These are phyloP conservation scores for Oceanites oceanicus DNA, from an alignment of 2,113 vertebrate genomes.

Conservation along the genomic window DNA sequence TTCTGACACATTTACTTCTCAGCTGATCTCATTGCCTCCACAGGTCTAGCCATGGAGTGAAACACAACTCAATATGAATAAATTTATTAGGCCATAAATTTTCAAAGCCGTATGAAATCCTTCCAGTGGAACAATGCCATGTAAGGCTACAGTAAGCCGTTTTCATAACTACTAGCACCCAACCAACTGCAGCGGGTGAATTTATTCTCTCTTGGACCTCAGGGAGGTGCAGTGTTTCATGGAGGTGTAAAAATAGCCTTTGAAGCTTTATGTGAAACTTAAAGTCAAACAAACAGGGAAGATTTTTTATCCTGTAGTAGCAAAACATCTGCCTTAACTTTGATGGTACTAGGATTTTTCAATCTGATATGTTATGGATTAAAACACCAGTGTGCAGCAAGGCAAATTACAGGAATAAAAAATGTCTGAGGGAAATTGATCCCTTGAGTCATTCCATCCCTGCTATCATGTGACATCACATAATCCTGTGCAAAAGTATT, in stretches of 20 bases:
- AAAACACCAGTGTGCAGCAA: neutral
- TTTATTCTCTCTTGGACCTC: neutral
- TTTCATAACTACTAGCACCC: neutral
- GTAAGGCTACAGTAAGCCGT: neutral
- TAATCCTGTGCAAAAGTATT: neutral
- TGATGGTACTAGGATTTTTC: neutral
- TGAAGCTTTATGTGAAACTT: neutral
- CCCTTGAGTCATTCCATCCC: neutral
- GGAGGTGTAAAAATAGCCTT: neutral
- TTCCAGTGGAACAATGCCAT: neutral
- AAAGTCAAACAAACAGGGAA: neutral
- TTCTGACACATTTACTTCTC: neutral
- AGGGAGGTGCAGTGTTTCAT: neutral
- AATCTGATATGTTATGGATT: neutral
- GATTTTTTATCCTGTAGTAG: neutral
- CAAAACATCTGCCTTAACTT: neutral
- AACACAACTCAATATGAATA: neutral
- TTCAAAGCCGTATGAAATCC: neutral
- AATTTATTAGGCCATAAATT: neutral
- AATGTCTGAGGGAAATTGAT: neutral
- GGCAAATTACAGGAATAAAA: neutral
- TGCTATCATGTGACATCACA: neutral
- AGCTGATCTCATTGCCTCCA: neutral
- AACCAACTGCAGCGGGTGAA: neutral
- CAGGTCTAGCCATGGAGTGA: neutral